A percentile compares a stretch with the other conserved stretches of the same genome.
Evolutionary conservation across 2,888 invertebrate genomes (phyloP).

Genomic region (Chloroclysta siterata): DNA sequence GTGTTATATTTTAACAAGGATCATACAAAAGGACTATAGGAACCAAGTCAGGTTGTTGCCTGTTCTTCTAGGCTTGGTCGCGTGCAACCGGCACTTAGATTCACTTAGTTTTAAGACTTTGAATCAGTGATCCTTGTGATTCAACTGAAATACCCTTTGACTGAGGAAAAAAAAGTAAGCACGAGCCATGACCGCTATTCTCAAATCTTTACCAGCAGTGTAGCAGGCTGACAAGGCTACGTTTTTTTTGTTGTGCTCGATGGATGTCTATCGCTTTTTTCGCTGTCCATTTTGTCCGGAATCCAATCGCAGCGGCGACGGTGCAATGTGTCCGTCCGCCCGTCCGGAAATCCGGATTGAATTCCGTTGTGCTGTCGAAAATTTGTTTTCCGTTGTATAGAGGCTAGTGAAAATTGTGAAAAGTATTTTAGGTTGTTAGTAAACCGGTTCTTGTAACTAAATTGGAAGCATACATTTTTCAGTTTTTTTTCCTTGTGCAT

Average conservation of each 20-base stretch:
- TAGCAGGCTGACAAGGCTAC: background rate
- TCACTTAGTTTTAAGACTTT: too few relatives aligned
- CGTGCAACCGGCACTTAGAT: too few relatives aligned
- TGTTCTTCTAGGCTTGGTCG: too few relatives aligned
- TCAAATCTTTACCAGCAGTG: constrained; percentile 3
- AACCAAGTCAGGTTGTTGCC: too few relatives aligned
- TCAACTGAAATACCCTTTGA: too few relatives aligned
- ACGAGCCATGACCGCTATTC: background rate
- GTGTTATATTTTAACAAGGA: too few relatives aligned
- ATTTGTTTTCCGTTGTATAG: constrained; percentile 26
- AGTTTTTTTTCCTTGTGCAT: too few relatives aligned
- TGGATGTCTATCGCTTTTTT: constrained; percentile 17
- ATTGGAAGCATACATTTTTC: background rate
- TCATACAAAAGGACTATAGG: too few relatives aligned
- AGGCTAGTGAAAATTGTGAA: background rate
- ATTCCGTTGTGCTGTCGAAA: constrained; percentile 28
- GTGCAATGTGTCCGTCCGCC: constrained; percentile 15
- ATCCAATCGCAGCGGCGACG: constrained; percentile 22
- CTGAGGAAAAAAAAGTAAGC: too few relatives aligned
- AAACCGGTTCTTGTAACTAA: background rate
- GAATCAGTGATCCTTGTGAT: too few relatives aligned
- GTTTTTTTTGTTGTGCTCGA: constrained; percentile 11
- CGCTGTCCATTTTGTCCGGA: constrained; percentile 23
- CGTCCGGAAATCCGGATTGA: constrained; percentile 21
- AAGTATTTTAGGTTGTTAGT: background rate